Evolutionary conservation across 2,888 invertebrate genomes (phyloP).

Genomic region (Hirtodrosophila duncani): DNA sequence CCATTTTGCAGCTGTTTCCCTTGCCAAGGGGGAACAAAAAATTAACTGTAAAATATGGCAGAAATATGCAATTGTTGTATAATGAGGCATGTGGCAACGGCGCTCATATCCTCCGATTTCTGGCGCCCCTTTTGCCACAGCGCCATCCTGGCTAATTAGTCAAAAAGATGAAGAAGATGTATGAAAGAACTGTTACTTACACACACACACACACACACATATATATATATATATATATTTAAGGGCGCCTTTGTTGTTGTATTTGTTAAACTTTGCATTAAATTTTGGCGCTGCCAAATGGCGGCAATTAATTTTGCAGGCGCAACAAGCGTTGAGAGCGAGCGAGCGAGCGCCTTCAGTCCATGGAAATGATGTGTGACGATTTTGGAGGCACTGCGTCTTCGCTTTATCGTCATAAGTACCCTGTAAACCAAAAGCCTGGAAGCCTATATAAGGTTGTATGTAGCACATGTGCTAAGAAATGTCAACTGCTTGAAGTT

Average conservation of each 20-base stretch:
- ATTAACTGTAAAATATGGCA: constrained; percentile 69
- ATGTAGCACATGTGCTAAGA: too few relatives aligned
- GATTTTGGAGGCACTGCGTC: constrained; percentile 22
- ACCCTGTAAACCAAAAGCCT: constrained; percentile 16
- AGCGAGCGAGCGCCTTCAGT: too few relatives aligned
- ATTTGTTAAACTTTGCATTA: constrained; percentile 65
- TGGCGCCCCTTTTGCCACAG: constrained; percentile 50
- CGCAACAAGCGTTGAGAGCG: constrained; percentile 69
- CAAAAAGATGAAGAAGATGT: constrained; percentile 13
- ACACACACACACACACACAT: too few relatives aligned
- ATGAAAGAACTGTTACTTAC: background rate
- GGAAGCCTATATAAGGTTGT: too few relatives aligned
- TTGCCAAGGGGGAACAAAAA: constrained; percentile 30
- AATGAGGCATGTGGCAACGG: constrained; percentile 72
- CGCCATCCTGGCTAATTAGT: constrained; percentile 61
- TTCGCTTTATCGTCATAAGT: constrained; percentile 5
- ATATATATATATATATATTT: constrained; percentile 1
- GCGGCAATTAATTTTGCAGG: constrained; percentile 69
- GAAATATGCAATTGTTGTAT: constrained; percentile 69
- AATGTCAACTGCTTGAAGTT: too few relatives aligned
- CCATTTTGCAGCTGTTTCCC: background rate
- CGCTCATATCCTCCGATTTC: constrained; percentile 53
- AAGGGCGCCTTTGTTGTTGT: constrained; percentile 41
- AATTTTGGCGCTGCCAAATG: constrained; percentile 69
- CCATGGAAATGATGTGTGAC: constrained; percentile 69